Conservation (phyloP, 2,797 vertebrate genomes). For the Cuniculus paca region DNA sequence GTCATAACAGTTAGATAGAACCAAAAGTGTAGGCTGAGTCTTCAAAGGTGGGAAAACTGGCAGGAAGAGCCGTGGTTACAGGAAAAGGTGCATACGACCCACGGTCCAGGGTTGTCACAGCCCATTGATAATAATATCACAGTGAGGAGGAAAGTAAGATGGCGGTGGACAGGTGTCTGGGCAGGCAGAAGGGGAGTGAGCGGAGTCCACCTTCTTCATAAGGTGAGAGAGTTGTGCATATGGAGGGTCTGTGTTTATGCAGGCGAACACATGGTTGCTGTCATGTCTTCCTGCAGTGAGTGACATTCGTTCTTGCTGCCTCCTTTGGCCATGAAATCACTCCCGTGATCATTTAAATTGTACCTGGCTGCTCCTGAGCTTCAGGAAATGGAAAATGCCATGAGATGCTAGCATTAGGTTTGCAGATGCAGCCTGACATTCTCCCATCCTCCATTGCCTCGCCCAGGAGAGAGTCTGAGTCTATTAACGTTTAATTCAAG, state of each 20-base stretch:
- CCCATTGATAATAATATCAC: not conserved
- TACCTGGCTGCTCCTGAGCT: slow-evolving; percentile 39
- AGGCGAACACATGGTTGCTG: not conserved
- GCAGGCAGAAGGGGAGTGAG: not conserved
- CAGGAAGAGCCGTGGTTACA: not conserved
- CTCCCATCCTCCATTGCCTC: slow-evolving; percentile 47
- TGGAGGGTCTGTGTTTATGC: not conserved
- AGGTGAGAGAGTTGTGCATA: not conserved
- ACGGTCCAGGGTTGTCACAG: not conserved
- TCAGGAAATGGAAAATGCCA: slow-evolving; percentile 53
- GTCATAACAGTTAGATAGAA: not conserved
- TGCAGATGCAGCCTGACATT: not conserved
- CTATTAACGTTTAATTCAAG: slow-evolving; percentile 57
- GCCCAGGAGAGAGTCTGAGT: slow-evolving; percentile 12
- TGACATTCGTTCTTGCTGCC: slow-evolving; percentile 23
- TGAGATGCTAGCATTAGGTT: slow-evolving; percentile 22
- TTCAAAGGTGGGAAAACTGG: not conserved
- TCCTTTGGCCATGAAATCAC: slow-evolving; percentile 31
- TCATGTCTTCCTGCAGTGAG: slow-evolving; percentile 31
- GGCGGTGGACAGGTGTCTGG: not conserved
- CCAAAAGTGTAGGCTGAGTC: not conserved
- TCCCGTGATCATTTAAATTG: slow-evolving; percentile 47
- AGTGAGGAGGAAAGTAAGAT: not conserved
- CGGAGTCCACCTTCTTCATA: not conserved
- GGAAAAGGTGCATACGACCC: not conserved